Evolutionary conservation across 2,113 vertebrate genomes (phyloP), one percentile per base, ranked within the genome.

Genomic region (Nycticryphes semicollaris): DNA sequence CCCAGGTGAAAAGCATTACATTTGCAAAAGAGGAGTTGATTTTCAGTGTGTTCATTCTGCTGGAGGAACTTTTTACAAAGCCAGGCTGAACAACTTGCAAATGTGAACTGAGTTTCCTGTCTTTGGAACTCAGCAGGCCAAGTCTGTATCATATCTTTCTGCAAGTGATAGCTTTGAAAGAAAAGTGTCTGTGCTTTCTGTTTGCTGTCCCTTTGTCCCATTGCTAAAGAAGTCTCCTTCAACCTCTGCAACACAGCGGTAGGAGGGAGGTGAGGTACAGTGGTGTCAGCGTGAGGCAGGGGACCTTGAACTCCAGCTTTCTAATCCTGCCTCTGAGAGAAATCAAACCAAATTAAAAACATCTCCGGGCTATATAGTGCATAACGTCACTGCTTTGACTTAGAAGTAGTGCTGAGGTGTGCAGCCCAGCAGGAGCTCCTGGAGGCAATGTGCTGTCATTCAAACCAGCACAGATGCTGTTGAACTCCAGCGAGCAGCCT

Each of bases 311-410:
- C 15, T 35, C n/a, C 57, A 54, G 53, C 14, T 67, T 94, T 95
- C 76, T 96, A 78, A 89, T 81, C 43, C 68, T 87, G 48, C 33
- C 59, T 87, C 53, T 66, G 81, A 76, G 92, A 81, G 31, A 92
- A 94, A 96, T 87, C 81, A 94, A 89, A 91, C 28, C 53, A 96
- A 85, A 95, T 91, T 73, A 79, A 83, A 91, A 93, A 66, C 77
- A 54, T 87, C 88, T 93, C 57, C 10, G 0, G 80, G 84, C 77
- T 69, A 87, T n/a, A 54, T 14, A 82, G 23, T 24, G 45, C 45
- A 53, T 79, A 89, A 80, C 16, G 0, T 89, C 80, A 87, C 41
- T 69, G 31, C 33, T 87, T 82, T 69, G 74, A 69, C 89, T 94
- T 72, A 84, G 90, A 94, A 66, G 67, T 31, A 59, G 73, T 33